phyloP scores from a whole-genome alignment of 37 sponge, comb jelly and placozoan species.

The Petrosia ficiformis region DNA sequence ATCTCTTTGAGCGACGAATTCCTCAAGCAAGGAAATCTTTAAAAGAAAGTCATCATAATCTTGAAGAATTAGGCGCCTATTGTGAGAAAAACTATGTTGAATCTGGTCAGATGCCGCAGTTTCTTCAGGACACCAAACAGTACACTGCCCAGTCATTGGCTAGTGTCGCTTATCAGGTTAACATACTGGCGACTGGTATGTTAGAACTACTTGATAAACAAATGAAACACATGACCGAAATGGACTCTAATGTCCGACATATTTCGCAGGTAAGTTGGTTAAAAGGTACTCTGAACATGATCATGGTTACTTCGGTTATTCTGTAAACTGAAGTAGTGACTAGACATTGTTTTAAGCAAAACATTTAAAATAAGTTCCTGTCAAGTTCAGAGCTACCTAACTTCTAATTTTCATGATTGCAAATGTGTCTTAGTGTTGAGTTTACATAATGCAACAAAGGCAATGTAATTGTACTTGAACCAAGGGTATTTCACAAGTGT shows the following conservation, averaged over 20 bases:
- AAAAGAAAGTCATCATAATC: conserved; percentile 77
- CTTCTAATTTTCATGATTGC: too few species aligned
- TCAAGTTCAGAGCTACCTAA: too few species aligned
- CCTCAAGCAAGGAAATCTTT: conserved; percentile 68
- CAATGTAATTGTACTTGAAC: too few species aligned
- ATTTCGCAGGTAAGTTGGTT: conserved; percentile 65
- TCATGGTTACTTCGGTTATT: too few species aligned
- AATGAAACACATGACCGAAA: conserved; percentile 71
- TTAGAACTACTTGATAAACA: conserved; percentile 90
- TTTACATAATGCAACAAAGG: too few species aligned
- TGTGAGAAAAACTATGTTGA: conserved; percentile 76
- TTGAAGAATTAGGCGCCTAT: conserved; percentile 66
- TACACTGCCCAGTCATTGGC: conserved; percentile 94
- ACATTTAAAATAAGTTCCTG: too few species aligned
- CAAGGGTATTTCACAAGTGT: too few species aligned
- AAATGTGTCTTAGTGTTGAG: too few species aligned
- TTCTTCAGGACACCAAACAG: conserved; percentile 78
- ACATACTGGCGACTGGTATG: conserved; percentile 77
- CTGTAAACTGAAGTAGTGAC: too few species aligned
- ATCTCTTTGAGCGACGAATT: conserved; percentile 49
- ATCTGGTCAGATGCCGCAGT: conserved; percentile 16
- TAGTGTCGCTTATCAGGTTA: conserved; percentile 94
- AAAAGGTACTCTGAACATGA: too few species aligned
- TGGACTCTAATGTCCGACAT: conserved; percentile 82
- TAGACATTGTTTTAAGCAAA: too few species aligned